These are phyloP conservation scores for Poeciliopsis prolifica DNA, from an alignment of 2,113 vertebrate species.

Conservation along the genomic window DNA sequence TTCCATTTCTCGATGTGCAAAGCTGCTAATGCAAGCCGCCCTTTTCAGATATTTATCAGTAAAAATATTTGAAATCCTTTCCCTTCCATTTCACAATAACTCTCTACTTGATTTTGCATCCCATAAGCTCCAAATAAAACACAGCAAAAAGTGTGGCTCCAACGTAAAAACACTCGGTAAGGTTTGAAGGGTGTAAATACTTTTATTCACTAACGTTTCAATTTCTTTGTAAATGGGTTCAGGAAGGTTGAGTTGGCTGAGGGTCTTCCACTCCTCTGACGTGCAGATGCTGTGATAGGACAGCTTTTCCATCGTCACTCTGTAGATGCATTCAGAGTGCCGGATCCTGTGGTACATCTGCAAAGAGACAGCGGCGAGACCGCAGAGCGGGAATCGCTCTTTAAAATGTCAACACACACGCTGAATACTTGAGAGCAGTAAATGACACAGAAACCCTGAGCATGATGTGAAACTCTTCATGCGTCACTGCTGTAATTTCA, in stretches of 20 bases:
- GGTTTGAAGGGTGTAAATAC: not conserved
- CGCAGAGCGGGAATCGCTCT: slow-evolving; percentile 23
- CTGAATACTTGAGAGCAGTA: slow-evolving; percentile 15
- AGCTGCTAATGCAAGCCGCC: too few relatives aligned
- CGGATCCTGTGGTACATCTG: slow-evolving; percentile 99
- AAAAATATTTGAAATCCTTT: too few relatives aligned
- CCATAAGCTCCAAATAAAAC: not conserved
- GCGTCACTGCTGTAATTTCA: slow-evolving; percentile 26
- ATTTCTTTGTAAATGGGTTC: slow-evolving; percentile 90
- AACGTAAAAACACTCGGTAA: not conserved
- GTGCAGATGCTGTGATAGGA: slow-evolving; percentile 98
- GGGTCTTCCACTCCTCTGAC: slow-evolving; percentile 94
- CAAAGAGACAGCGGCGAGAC: slow-evolving; percentile 32
- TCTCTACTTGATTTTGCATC: not conserved
- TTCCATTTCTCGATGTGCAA: too few relatives aligned
- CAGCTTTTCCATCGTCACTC: slow-evolving; percentile 98
- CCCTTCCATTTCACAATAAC: not conserved
- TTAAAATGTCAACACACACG: slow-evolving; percentile 24
- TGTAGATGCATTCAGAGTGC: slow-evolving; percentile 99
- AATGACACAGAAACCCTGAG: slow-evolving; percentile 20
- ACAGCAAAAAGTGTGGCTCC: not conserved
- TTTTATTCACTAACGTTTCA: slow-evolving; percentile 83
- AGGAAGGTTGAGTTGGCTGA: slow-evolving; percentile 89
- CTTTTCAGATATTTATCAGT: too few relatives aligned
- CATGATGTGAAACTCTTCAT: slow-evolving; percentile 24